phyloP scores from a whole-genome alignment of 2,888 invertebrate genomes.

The Thymelicus lineola region DNA sequence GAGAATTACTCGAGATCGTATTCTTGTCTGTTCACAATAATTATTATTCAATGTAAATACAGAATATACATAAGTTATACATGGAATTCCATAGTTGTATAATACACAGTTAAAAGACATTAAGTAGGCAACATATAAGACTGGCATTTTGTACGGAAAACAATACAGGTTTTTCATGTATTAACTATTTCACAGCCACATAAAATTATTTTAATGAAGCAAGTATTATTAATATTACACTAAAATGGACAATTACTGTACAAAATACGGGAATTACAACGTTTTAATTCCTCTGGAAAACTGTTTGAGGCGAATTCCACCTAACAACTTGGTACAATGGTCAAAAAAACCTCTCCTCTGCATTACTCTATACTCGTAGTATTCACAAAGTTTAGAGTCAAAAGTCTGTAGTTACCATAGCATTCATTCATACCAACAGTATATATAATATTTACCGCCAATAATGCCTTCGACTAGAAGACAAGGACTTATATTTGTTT shows the following conservation, averaged over 20 bases:
- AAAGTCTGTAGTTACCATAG: background rate
- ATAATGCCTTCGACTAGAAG: too few relatives aligned
- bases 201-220: slow-evolving; percentile 59
- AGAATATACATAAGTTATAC: slow-evolving; percentile 13
- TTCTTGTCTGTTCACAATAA: slow-evolving; percentile 3
- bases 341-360: background rate
- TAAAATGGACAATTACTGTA: slow-evolving; percentile 44
- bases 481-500: too few relatives aligned
- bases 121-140: slow-evolving; percentile 35
- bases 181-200: slow-evolving; percentile 80
- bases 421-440: background rate
- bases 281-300: background rate
- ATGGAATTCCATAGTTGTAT: slow-evolving; percentile 11
- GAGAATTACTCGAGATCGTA: slow-evolving; percentile 19
- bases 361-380: background rate
- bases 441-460: too few relatives aligned
- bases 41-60: background rate
- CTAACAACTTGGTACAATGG: background rate
- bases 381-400: background rate
- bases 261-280: background rate
- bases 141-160: slow-evolving; percentile 50
- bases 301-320: background rate
- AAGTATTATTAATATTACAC: slow-evolving; percentile 44
- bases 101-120: slow-evolving; percentile 2
- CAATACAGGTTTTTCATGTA: slow-evolving; percentile 50